A percentile compares a stretch with the other conserved stretches of the same genome.
These are phyloP conservation scores for Acronicta psi DNA, from an alignment of 2,888 invertebrate genomes.

Conservation along the genomic window DNA sequence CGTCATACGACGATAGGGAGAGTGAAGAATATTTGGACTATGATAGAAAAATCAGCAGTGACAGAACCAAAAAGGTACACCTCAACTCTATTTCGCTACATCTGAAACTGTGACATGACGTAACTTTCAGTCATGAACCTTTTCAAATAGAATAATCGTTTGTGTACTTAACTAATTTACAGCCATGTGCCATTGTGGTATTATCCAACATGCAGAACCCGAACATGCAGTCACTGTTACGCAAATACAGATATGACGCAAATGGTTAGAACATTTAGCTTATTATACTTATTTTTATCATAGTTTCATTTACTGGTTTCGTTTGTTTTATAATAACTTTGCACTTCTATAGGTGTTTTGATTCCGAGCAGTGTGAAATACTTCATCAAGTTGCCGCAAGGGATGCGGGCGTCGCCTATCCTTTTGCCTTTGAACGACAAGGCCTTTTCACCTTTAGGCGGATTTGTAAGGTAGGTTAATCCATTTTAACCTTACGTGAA, in stretches of 20 bases:
- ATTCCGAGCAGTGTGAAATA: constrained; percentile 84
- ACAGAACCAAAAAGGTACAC: constrained; percentile 63
- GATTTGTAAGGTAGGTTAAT: constrained; percentile 77
- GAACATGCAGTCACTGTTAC: constrained; percentile 76
- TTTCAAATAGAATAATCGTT: constrained; percentile 1
- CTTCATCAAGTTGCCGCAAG: constrained; percentile 79
- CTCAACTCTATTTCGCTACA: neutral
- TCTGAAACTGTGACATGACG: neutral
- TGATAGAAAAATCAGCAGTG: constrained; percentile 46
- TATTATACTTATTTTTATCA: constrained; percentile 30
- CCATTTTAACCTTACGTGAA: constrained; percentile 5
- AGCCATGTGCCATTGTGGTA: constrained; percentile 81
- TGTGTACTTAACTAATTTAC: constrained; percentile 53
- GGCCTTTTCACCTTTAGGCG: constrained; percentile 80
- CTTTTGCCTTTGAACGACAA: constrained; percentile 79
- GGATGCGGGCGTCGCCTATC: constrained; percentile 64
- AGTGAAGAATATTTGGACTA: constrained; percentile 58
- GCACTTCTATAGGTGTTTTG: constrained; percentile 68
- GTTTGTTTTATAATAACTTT: constrained; percentile 5
- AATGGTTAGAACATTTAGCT: constrained; percentile 69
- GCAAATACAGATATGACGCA: constrained; percentile 82
- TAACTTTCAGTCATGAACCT: neutral
- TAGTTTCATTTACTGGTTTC: constrained; percentile 3
- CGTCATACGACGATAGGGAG: constrained; percentile 55
- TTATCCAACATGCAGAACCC: constrained; percentile 79